phyloP scores from a whole-genome alignment of 2,113 vertebrate genomes.

The Neolamprologus kungweensis region DNA sequence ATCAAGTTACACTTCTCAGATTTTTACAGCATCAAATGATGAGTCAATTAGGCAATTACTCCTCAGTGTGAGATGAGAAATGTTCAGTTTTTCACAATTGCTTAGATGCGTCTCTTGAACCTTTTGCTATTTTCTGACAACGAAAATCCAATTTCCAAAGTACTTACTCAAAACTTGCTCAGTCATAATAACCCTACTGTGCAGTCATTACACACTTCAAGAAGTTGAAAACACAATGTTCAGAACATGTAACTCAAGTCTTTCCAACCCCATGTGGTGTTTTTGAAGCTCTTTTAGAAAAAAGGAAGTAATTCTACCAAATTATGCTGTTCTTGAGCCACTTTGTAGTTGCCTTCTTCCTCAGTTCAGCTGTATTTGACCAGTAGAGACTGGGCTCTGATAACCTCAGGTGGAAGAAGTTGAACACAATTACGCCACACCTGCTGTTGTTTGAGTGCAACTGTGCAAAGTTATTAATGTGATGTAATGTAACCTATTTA shows the following conservation, averaged over 20 bases:
- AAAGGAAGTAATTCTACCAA: not conserved
- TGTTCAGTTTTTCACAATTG: not conserved
- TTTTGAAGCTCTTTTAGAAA: not conserved
- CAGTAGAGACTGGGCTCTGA: not conserved
- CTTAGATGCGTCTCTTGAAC: not conserved
- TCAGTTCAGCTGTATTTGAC: not conserved
- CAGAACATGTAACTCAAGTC: not conserved
- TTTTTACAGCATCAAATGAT: not conserved
- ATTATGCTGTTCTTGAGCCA: not conserved
- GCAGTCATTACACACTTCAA: not conserved
- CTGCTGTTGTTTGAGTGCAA: not conserved
- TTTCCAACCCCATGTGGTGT: not conserved
- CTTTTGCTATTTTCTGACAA: not conserved
- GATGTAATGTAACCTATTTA: not conserved
- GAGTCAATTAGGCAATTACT: not conserved
- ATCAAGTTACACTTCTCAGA: not conserved
- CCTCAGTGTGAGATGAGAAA: not conserved
- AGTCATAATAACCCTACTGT: not conserved
- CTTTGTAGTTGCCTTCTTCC: not conserved
- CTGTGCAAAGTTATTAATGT: not conserved
- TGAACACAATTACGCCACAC: not conserved
- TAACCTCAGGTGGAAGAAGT: not conserved
- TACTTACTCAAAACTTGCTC: not conserved
- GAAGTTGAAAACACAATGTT: not conserved
- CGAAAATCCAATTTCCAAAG: not conserved